Evolutionary conservation across 1,140 invertebrate species (phyloP), one percentile per base, ranked within the genome.

Genomic region (Bathynomus jamesi): DNA sequence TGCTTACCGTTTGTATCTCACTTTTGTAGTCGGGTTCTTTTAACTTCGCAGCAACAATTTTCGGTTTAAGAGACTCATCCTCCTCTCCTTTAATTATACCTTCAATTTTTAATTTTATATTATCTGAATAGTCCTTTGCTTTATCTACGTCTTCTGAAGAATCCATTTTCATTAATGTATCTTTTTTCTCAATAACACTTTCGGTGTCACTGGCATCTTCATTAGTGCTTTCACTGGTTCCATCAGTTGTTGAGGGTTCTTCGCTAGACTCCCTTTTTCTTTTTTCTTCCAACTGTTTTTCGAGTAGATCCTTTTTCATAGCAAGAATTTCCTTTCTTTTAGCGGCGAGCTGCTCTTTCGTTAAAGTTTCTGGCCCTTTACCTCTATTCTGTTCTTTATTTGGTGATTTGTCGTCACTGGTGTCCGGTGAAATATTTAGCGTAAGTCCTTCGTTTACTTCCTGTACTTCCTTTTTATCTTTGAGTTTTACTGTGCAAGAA

Each of bases 321-420:
- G 69, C 66, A 70, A 72, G 64, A 24, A 68, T 69, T 67, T 77
- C 71, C 32, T 70, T 67, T 67, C 62, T 71, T 67, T 76, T 74
- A 53, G 70, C 68, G 31, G 69, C 60, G 27, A 72, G 21, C 28
- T 28, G 29, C 5, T 69, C 67, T 68, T 69, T 63, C 28, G 46
- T 32, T n/a, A 60, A 40, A 17, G 11, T 8, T 65, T 28, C 27
- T 72, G 60, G 29, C 28, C 30, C 40, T 31, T 62, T 62, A 10
- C 31, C 62, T 10, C 27, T 61, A 30, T 11, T 4, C 28, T 10
- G n/a, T 65, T n/a, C 60, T 30, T 40, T 64, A 30, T 13, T 27
- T 25, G 60, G 29, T 10, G 24, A 3, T 11, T 11, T 28, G 28
- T 71, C 40, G 53, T 31, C 24, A 10, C 17, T 24, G 28, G 24